These are phyloP conservation scores for Prunella fulvescens DNA, from an alignment of 2,113 vertebrate genomes.

Conservation along the genomic window DNA sequence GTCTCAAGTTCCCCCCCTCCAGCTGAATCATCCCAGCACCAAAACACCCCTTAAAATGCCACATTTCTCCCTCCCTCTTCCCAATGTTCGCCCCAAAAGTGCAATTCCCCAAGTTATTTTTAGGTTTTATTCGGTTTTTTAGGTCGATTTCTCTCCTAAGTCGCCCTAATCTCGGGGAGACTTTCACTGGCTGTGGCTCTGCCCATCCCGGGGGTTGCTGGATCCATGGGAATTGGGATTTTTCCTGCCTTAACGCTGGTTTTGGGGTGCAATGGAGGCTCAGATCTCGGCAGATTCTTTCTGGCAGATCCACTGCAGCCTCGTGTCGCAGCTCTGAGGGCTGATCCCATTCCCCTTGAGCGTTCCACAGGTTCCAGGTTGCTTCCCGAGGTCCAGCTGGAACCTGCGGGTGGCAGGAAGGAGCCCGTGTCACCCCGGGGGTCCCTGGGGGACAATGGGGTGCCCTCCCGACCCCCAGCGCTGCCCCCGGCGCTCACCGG, in stretches of 20 bases:
- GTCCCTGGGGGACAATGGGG: background rate
- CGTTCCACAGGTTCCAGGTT: background rate
- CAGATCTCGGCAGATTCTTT: background rate
- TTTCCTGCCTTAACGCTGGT: background rate
- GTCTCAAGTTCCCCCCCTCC: too few relatives aligned
- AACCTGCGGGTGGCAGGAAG: background rate
- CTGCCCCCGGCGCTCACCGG: background rate
- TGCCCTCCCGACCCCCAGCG: background rate
- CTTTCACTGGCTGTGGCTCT: background rate
- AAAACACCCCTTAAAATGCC: background rate
- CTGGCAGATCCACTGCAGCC: background rate
- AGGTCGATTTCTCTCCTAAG: background rate
- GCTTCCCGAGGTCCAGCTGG: background rate
- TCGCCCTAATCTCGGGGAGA: fast-evolving
- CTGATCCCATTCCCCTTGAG: background rate
- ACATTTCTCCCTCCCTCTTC: background rate
- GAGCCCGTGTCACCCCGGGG: background rate
- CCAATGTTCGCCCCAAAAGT: background rate
- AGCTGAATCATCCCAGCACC: background rate
- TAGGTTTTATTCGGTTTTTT: background rate
- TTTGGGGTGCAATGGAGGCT: background rate
- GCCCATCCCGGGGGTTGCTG: too few relatives aligned
- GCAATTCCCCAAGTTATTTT: background rate
- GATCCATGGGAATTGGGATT: background rate
- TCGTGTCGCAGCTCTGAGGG: background rate